Evolutionary conservation across 37 sponge, comb jelly and placozoan species (phyloP), one percentile per base, ranked within the genome.

Genomic region (Eunapius fragilis): DNA sequence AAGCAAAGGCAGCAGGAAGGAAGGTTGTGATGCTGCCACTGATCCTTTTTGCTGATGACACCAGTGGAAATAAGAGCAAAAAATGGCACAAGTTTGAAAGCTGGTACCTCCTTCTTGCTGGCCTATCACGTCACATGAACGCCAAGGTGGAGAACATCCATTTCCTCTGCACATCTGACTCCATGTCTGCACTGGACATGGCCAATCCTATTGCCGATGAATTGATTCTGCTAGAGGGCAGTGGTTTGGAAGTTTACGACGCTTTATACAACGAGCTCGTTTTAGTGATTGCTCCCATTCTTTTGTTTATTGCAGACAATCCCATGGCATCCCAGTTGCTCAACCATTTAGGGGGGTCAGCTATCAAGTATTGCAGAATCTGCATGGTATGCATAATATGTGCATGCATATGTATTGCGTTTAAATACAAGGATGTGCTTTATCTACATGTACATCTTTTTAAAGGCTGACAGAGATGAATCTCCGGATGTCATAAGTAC

Each of bases 21-120:
- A 70, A 70, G 31, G 72, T 72, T 27, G 68, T 74, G 22, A 67
- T 79, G 70, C 5, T 68, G 23, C 90, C 90, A 24, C 36, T 89
- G 0, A 11, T 90, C 31, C 33, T 85, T 24, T 90, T 81, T 35
- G 31, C 86, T n/a, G 90, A 90, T 76, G 90, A 90, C 76, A 81
- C 86, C n/a, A 90, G 90, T 81, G 90, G 90, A n/a, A 90, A 90
- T 49, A 49, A 67, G 24, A 49, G 33, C 30, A 90, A 90, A 67
- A 85, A 85, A 22, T 90, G 90, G 90, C 80, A 90, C 50, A 81
- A 81, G 28, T 90, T 90, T 81, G 82, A 90, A 70, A 50, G 33
- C 45, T 90, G 86, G 90, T 90, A 82, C 34, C 10, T 85, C 26
- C 69, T 38, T 14, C 67, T 90, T 48, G 90, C 82, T n/a, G 81